phyloP scores from a whole-genome alignment of 1,140 invertebrate species.

The Drosophila lowei region DNA sequence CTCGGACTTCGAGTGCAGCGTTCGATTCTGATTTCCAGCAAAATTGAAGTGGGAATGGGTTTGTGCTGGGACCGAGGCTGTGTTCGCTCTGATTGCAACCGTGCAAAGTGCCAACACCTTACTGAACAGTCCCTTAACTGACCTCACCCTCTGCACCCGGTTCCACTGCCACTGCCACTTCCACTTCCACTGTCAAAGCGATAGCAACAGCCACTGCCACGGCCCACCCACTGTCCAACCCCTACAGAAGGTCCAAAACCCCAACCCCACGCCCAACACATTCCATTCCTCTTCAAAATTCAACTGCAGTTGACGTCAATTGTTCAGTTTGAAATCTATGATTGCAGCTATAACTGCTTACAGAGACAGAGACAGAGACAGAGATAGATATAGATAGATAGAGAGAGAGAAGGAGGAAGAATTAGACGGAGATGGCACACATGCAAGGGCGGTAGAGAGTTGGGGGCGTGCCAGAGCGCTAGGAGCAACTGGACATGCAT shows the following conservation, averaged over 20 bases:
- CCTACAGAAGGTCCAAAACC: background rate
- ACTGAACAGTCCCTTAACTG: constrained; percentile 8
- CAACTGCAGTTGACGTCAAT: constrained; percentile 76
- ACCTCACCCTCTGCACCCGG: background rate
- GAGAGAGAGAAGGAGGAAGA: no score
- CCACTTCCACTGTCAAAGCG: background rate
- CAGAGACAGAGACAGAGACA: constrained; percentile 23
- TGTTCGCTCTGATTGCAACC: constrained; percentile 57
- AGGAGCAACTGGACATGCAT: constrained; percentile 60
- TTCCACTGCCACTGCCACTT: background rate
- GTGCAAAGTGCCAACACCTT: constrained; percentile 76
- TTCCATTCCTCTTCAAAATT: constrained; percentile 35
- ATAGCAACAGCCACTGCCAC: background rate
- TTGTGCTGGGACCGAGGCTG: background rate
- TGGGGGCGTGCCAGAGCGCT: constrained; percentile 36
- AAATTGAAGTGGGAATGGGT: background rate
- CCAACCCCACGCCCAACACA: background rate
- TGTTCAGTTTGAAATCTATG: constrained; percentile 78
- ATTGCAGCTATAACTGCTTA: constrained; percentile 74
- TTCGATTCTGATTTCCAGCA: constrained; percentile 14
- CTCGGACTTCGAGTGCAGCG: constrained; percentile 3
- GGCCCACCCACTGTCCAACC: background rate
- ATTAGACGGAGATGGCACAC: no score
- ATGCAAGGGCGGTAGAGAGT: background rate
- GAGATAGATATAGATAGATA: background rate